These are phyloP conservation scores for Symphodus melops DNA, from an alignment of 2,113 vertebrate species.

Conservation along the genomic window DNA sequence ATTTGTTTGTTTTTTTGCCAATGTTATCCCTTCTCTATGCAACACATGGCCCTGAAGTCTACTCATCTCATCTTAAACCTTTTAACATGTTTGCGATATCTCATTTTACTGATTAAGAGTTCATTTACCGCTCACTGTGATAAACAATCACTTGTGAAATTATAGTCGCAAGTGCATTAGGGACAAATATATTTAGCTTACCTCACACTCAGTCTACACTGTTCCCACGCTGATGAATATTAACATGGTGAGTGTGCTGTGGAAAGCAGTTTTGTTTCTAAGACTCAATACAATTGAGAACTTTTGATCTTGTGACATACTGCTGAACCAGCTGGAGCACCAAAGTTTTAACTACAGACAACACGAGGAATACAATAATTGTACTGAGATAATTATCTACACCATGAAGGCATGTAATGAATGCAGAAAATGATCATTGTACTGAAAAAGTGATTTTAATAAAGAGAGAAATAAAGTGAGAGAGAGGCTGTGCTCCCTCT, in stretches of 20 bases:
- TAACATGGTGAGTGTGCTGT: neutral
- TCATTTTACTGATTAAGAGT: neutral
- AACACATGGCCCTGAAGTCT: no score
- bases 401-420: neutral
- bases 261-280: slow-evolving; percentile 15
- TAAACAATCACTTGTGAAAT: neutral
- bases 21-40: no score
- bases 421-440: neutral
- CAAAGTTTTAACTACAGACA: neutral
- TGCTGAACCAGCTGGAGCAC: slow-evolving; percentile 19
- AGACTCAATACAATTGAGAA: slow-evolving; percentile 37
- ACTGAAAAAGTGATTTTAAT: neutral
- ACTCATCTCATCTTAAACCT: no score
- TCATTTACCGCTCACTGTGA: neutral
- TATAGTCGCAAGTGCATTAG: neutral
- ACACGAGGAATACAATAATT: neutral
- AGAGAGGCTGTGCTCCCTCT: neutral
- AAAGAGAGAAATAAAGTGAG: neutral
- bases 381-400: neutral
- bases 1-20: no score
- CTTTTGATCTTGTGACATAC: slow-evolving; percentile 14
- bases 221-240: neutral
- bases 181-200: neutral
- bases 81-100: neutral
- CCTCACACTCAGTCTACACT: neutral